Evolutionary conservation across 1,140 invertebrate species (phyloP).

Genomic region (Amyelois transitella): DNA sequence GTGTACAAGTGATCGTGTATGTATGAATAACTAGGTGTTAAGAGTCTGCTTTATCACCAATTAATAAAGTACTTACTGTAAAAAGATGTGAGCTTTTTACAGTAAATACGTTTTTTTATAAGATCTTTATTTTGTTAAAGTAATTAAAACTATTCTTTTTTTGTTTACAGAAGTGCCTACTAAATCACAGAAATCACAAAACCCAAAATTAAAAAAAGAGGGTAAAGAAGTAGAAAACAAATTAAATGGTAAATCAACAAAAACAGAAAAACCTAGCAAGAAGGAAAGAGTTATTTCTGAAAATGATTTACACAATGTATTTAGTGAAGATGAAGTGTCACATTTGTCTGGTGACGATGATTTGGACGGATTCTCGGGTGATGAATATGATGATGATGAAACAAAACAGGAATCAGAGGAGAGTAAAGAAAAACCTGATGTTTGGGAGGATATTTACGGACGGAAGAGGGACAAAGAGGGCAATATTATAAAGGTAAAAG

Average conservation of each 20-base stretch:
- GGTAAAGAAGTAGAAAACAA: neutral
- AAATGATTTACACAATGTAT: constrained; percentile 55
- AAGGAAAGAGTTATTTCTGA: constrained; percentile 38
- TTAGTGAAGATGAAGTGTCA: constrained; percentile 66
- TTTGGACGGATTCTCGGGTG: constrained; percentile 26
- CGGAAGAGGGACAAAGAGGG: constrained; percentile 87
- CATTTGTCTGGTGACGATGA: constrained; percentile 54
- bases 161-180: constrained; percentile 21
- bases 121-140: neutral
- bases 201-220: constrained; percentile 7
- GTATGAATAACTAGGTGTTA: too few species aligned
- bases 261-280: constrained; percentile 30
- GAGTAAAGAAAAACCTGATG: constrained; percentile 50
- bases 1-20: too few species aligned
- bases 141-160: neutral
- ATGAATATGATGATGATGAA: constrained; percentile 33
- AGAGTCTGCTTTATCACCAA: too few species aligned
- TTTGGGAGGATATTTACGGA: constrained; percentile 97
- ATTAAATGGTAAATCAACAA: constrained; percentile 22
- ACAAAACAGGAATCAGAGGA: constrained; percentile 20
- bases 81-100: too few species aligned
- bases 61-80: too few species aligned
- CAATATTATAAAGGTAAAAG: constrained; percentile 79
- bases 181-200: constrained; percentile 21
- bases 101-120: too few species aligned